Evolutionary conservation across 2,888 invertebrate species (phyloP).

Genomic region (Cotesia congregata): DNA sequence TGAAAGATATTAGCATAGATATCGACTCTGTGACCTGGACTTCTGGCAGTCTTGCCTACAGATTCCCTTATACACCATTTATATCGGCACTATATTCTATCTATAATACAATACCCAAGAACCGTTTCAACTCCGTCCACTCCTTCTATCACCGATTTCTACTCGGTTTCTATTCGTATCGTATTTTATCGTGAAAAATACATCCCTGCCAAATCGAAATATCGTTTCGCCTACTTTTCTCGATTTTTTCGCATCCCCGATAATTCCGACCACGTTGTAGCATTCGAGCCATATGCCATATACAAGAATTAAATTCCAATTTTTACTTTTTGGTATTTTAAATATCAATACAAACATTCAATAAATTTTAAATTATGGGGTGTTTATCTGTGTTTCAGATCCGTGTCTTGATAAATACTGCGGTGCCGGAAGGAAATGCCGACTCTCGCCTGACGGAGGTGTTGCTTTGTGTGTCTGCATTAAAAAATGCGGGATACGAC

Average conservation of each 20-base stretch:
- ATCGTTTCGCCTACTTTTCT: slow-evolving; percentile 24
- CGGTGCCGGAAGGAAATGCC: slow-evolving; percentile 77
- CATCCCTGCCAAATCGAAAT: slow-evolving; percentile 39
- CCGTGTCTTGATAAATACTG: slow-evolving; percentile 78
- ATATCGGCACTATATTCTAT: background rate
- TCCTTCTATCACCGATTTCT: no score
- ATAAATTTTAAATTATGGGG: no score
- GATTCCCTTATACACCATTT: slow-evolving; percentile 37
- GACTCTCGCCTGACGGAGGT: slow-evolving; percentile 70
- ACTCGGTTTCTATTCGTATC: slow-evolving; percentile 10
- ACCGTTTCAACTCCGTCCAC: slow-evolving; percentile 38
- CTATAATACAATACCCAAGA: slow-evolving; percentile 2
- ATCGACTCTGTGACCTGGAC: slow-evolving; percentile 51
- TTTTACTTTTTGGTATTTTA: background rate
- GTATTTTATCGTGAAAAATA: slow-evolving; percentile 35
- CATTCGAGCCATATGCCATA: background rate
- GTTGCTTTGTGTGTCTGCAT: slow-evolving; percentile 77
- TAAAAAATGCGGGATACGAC: slow-evolving; percentile 73
- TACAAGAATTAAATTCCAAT: background rate
- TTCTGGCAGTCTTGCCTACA: slow-evolving; percentile 34
- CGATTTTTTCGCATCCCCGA: background rate
- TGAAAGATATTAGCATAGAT: slow-evolving; percentile 57
- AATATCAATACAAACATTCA: background rate
- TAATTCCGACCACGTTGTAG: slow-evolving; percentile 2
- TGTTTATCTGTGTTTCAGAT: slow-evolving; percentile 70